Conservation (phyloP, 2,113 vertebrate species). For the Coracopsis vasa region DNA sequence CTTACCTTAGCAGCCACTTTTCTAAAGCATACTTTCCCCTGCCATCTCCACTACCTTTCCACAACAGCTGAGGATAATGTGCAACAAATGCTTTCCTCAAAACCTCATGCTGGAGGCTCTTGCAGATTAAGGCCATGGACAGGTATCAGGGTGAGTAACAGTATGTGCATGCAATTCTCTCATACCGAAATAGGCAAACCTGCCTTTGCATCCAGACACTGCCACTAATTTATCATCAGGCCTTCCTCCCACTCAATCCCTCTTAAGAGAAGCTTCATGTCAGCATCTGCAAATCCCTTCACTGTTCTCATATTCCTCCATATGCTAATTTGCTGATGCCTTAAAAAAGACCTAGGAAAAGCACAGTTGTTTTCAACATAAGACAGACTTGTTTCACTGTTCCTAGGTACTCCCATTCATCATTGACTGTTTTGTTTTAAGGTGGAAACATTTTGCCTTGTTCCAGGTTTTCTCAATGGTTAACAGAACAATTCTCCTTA, state of each 20-base stretch:
- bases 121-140: background rate
- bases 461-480: background rate
- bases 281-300: background rate
- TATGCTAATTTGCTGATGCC: background rate
- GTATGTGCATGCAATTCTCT: background rate
- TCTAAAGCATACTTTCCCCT: background rate
- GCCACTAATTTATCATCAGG: background rate
- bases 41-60: background rate
- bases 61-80: background rate
- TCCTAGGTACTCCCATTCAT: background rate
- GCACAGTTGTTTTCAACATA: background rate
- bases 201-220: background rate
- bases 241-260: background rate
- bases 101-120: background rate
- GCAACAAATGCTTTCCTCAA: background rate
- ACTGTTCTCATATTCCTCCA: background rate
- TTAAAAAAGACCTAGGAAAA: background rate
- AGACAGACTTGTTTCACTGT: background rate
- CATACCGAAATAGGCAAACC: background rate
- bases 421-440: background rate
- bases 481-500: background rate
- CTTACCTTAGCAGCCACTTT: background rate
- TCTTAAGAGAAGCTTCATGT: background rate
- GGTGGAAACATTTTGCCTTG: background rate
- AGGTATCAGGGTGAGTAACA: background rate